These are phyloP conservation scores for Apodemia mormo DNA, from an alignment of 2,888 invertebrate species.

Conservation along the genomic window DNA sequence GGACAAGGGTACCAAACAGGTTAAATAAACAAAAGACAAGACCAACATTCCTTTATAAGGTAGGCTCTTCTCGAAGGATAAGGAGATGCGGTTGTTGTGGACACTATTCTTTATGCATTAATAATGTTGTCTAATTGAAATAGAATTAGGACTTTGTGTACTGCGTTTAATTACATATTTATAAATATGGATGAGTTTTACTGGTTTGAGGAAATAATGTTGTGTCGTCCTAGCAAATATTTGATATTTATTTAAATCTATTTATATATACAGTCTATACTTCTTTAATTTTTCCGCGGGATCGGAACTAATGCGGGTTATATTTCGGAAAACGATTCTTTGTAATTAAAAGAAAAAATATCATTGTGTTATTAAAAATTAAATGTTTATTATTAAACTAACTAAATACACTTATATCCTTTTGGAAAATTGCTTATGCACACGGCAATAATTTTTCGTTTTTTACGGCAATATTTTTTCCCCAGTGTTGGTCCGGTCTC, in stretches of 20 bases:
- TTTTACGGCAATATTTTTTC: too few species aligned
- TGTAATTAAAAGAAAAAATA: too few species aligned
- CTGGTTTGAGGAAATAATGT: background rate
- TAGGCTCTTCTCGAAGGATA: conserved; percentile 72
- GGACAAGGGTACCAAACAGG: conserved; percentile 75
- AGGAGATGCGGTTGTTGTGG: conserved; percentile 64
- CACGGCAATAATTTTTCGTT: too few species aligned
- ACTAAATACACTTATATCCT: too few species aligned
- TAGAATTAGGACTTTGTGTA: conserved; percentile 64
- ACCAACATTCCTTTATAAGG: conserved; percentile 58
- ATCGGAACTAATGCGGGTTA: too few species aligned
- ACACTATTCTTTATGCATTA: conserved; percentile 75
- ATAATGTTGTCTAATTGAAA: conserved; percentile 75
- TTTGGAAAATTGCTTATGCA: too few species aligned
- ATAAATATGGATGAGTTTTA: conserved; percentile 36
- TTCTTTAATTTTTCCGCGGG: too few species aligned
- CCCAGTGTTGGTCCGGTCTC: too few species aligned
- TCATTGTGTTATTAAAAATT: too few species aligned
- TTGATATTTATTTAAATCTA: background rate
- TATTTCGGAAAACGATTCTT: too few species aligned
- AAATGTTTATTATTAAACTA: too few species aligned
- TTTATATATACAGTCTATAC: too few species aligned
- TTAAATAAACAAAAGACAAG: conserved; percentile 75
- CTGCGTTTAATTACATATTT: conserved; percentile 57
- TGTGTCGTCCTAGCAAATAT: background rate